Evolutionary conservation across 2,113 vertebrate species (phyloP).

Genomic region (Elaphurus davidianus): DNA sequence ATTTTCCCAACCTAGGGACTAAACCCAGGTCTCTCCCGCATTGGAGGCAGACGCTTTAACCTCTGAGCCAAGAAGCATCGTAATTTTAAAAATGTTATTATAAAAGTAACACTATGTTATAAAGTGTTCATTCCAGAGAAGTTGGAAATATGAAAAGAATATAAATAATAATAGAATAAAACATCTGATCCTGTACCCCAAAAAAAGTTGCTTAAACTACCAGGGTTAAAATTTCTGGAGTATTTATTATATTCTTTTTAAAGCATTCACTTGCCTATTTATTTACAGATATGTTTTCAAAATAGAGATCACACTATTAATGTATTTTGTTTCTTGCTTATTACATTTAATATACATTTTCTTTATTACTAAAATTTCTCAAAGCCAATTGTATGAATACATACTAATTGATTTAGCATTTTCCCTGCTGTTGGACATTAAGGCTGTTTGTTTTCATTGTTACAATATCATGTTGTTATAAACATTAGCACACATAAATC

Average conservation of each 20-base stretch:
- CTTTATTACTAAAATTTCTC: neutral
- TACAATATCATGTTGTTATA: neutral
- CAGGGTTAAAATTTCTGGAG: neutral
- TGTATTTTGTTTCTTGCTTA: neutral
- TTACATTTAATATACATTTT: slow-evolving; percentile 1
- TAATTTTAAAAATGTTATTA: neutral
- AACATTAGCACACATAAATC: neutral
- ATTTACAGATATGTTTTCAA: slow-evolving; percentile 11
- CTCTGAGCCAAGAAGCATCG: neutral
- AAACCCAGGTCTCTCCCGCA: too few species aligned
- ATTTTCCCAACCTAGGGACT: too few species aligned
- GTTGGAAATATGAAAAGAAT: slow-evolving; percentile 7
- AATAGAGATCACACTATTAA: neutral
- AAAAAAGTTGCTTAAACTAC: neutral
- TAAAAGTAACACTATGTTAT: neutral
- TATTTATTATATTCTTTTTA: neutral
- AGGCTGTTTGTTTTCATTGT: neutral
- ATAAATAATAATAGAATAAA: neutral
- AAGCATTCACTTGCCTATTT: neutral
- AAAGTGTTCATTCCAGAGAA: slow-evolving; percentile 12
- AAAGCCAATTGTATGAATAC: neutral
- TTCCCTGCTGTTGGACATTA: neutral
- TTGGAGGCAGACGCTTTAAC: too few species aligned
- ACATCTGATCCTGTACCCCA: neutral
- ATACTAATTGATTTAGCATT: neutral